Percentiles rank a stretch among this genome's conserved stretches.
These are phyloP conservation scores for Eupithecia insigniata DNA, from an alignment of 2,888 invertebrate genomes.

Conservation along the genomic window DNA sequence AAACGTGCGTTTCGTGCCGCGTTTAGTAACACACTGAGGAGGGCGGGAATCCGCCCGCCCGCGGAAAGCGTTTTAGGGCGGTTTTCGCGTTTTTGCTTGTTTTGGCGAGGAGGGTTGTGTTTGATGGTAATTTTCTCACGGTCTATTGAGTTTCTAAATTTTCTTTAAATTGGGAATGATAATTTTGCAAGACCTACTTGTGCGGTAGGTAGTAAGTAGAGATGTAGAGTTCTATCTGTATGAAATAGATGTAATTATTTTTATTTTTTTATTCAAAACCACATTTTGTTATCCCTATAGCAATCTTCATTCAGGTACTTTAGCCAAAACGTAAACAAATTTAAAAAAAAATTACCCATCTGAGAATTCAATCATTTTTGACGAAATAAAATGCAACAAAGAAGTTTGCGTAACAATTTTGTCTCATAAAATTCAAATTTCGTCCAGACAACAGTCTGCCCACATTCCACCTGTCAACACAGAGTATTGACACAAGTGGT, in stretches of 20 bases:
- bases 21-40: conserved; percentile 59
- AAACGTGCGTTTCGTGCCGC: conserved; percentile 53
- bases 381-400: background rate
- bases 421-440: conserved; percentile 15
- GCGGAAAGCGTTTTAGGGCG: conserved; percentile 53
- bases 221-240: background rate
- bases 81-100: conserved; percentile 48
- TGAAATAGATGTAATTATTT: background rate
- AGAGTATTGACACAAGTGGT: conserved; percentile 29
- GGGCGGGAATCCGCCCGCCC: conserved; percentile 59
- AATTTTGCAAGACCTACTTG: background rate
- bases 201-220: background rate
- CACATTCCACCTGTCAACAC: conserved; percentile 27
- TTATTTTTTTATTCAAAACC: background rate
- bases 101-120: conserved; percentile 31
- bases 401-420: conserved; percentile 9
- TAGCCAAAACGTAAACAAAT: background rate
- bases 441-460: conserved; percentile 14
- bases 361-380: background rate
- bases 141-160: conserved; percentile 20
- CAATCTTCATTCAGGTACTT: background rate
- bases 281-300: background rate
- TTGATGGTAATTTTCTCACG: conserved; percentile 24
- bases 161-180: background rate
- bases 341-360: background rate